Evolutionary conservation across 1,140 invertebrate species (phyloP).

Genomic region (Drosophila nikananu): DNA sequence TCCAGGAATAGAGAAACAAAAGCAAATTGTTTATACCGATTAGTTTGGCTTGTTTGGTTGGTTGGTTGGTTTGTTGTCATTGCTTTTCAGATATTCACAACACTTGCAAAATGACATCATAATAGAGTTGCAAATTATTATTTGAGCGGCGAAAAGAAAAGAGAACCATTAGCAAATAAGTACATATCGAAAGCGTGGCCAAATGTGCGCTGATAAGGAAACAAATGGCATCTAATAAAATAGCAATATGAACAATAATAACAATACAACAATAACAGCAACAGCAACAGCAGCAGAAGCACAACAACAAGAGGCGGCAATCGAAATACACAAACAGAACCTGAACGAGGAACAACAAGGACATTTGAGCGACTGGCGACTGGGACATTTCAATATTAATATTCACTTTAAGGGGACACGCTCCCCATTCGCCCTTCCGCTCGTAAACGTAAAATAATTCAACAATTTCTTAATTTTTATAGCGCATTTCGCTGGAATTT

Average conservation of each 20-base stretch:
- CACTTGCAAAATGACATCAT: conserved; percentile 78
- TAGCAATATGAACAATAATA: conserved; percentile 30
- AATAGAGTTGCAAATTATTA: conserved; percentile 71
- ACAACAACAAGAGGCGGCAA: conserved; percentile 16
- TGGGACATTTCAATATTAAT: conserved; percentile 61
- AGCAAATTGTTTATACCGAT: conserved; percentile 72
- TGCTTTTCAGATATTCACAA: conserved; percentile 63
- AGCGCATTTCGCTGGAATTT: conserved; percentile 66
- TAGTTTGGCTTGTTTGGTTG: conserved; percentile 67
- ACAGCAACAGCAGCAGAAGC: conserved; percentile 5
- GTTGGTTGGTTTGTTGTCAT: conserved; percentile 30
- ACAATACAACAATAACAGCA: conserved; percentile 24
- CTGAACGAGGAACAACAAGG: conserved; percentile 9
- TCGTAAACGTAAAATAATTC: conserved; percentile 78
- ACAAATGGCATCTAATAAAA: conserved; percentile 51
- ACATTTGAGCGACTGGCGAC: conserved; percentile 18
- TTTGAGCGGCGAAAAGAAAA: conserved; percentile 70
- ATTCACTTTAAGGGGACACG: conserved; percentile 38
- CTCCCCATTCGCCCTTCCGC: conserved; percentile 5
- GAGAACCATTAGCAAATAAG: conserved; percentile 73
- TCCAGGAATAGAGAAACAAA: conserved; percentile 56
- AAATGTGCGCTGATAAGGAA: conserved; percentile 71
- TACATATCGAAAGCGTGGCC: conserved; percentile 72
- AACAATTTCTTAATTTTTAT: conserved; percentile 84
- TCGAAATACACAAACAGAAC: conserved; percentile 12